Conservation (phyloP, 2,888 invertebrate species). For the Eilema griseolum region DNA sequence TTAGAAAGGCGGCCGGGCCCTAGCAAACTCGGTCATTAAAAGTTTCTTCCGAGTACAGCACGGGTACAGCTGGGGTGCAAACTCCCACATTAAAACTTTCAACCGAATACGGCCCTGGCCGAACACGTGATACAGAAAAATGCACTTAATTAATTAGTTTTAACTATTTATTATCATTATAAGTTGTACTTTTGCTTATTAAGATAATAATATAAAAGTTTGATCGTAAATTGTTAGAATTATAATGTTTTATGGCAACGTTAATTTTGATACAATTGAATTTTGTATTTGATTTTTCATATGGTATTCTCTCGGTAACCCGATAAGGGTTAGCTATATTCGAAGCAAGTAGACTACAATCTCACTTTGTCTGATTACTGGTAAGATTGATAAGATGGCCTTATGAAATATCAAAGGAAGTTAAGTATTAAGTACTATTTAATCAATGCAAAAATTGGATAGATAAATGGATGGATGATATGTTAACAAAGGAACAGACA, state of each 20-base stretch:
- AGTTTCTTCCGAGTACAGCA: conserved; percentile 23
- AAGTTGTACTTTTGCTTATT: conserved; percentile 55
- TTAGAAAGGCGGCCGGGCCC: conserved; percentile 46
- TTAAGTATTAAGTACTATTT: background rate
- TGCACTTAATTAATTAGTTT: conserved; percentile 63
- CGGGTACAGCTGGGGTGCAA: conserved; percentile 35
- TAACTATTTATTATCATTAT: conserved; percentile 46
- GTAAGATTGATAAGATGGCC: background rate
- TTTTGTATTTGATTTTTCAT: background rate
- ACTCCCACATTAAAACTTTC: conserved; percentile 79
- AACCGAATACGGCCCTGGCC: conserved; percentile 65
- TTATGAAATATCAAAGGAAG: background rate
- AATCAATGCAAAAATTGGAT: background rate
- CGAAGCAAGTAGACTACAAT: background rate
- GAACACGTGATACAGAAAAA: conserved; percentile 77
- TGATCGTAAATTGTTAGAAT: conserved; percentile 24
- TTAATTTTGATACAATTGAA: background rate
- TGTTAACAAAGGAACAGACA: background rate
- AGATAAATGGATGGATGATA: background rate
- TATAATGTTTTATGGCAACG: conserved; percentile 29
- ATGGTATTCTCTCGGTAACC: background rate
- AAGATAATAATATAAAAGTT: conserved; percentile 48
- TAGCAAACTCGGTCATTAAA: conserved; percentile 31
- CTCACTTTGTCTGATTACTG: background rate
- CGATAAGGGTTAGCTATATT: background rate